Base-by-base conservation (phyloP, 2,888 invertebrate species). In the Tenthredo amoena region DNA sequence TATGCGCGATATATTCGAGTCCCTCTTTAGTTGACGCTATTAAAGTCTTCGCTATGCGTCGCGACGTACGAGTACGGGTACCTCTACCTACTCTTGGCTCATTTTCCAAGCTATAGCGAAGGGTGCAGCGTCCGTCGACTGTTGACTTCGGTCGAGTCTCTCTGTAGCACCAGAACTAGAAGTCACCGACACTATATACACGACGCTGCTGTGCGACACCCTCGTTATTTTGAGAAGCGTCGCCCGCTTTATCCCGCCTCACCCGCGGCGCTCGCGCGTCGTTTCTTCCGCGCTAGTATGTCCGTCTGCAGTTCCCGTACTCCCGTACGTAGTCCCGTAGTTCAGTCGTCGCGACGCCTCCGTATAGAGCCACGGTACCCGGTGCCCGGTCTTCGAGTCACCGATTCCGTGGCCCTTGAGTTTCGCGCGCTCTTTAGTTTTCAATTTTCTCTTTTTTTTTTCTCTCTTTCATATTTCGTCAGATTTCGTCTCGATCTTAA, bases 161-260 rank as follows among this genome's bases (percentile, higher is more conserved):
- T 34, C 68, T 34, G 31, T 34, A 68, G 31, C 65, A 31, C 26
- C 18, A 71, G n/a, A 62, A 4, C 26, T 62, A 43, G 43, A 68
- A 74, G 74, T 74, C 74, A 74, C 43, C 74, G 47, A 72, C 72
- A 40, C 40, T 40, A 34, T 40, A 40, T 34, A 86, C 86, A 87
- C 87, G 88, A 86, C 88, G 86, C 84, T 87, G 85, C 87, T 87
- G 26, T 62, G 83, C 68, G 83, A 83, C 83, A 83, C 83, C 77
- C 87, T 88, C 88, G 88, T 89, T 90, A 90, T 89, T 90, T 90
- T 89, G 87, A 89, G 89, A 88, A 87, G 87, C 88, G 85, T 85
- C 86, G 85, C 65, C 34, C 85, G 84, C 76, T 71, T 84, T 84
- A 85, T 43, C 83, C n/a, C 84, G 79, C 84, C 65, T 87, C 86